phyloP scores from a whole-genome alignment of 2,113 vertebrate species.

The Dendrocopos noguchii region DNA sequence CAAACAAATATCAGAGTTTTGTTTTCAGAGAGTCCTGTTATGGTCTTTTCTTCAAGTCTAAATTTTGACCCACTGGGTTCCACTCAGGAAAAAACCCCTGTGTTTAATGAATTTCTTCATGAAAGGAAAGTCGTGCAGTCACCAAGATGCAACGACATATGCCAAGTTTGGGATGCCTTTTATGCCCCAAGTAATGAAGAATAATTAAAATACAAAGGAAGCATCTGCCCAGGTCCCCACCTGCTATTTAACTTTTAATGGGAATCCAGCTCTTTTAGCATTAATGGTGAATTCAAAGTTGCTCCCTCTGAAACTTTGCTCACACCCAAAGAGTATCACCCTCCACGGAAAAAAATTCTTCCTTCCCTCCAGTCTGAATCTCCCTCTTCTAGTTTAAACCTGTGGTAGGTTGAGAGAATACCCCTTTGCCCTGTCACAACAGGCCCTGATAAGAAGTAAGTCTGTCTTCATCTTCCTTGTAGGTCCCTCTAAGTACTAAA shows the following conservation, averaged over 20 bases:
- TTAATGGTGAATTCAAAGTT: neutral
- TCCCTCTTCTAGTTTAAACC: no score
- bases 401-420: no score
- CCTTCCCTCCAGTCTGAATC: no score
- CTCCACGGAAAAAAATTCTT: no score
- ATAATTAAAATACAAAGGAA: neutral
- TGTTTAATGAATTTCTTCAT: neutral
- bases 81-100: neutral
- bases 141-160: fast-evolving
- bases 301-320: neutral
- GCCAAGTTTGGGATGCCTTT: neutral
- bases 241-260: neutral
- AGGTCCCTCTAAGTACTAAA: no score
- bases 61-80: neutral
- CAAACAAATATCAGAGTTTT: neutral
- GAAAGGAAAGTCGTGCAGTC: fast-evolving
- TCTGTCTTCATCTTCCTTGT: no score
- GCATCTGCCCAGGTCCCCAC: neutral
- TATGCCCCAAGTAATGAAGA: neutral
- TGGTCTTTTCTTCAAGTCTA: neutral
- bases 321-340: no score
- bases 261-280: neutral
- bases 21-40: neutral
- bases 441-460: no score
- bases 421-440: no score